Evolutionary conservation across 2,888 invertebrate species (phyloP), one percentile per base, ranked within the genome.

Genomic region (Euspilapteryx auroguttella): DNA sequence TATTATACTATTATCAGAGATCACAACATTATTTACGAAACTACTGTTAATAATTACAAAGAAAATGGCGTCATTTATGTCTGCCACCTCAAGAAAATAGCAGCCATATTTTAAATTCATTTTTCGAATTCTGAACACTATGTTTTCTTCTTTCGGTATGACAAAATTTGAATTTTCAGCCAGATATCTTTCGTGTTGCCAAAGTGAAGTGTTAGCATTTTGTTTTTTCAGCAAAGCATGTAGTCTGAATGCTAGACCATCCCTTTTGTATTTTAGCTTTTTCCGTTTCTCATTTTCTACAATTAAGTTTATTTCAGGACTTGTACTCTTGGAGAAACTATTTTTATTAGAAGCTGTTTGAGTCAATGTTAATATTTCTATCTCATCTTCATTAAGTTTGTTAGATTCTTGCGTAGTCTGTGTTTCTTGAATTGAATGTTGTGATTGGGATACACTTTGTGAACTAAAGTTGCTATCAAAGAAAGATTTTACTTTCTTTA

Each of bases 161-260:
- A 63, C 37, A 39, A 73, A 66, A 37, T 55, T 63, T 7, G 73
- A 62, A 41, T 57, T 61, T 36, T 48, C 55, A 1, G 75, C 78
- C 35, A 76, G 47, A 48, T 55, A 79, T 32, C 55, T 48, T 44
- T 81, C 80, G 39, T 81, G 79, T 45, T 76, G 63, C 79, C 80
- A 80, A 29, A 80, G 51, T 15, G 65, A 64, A 29, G 68, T 34
- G 34, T 52, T 59, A 0, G 68, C 58, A 30, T 53, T 66, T 44
- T 75, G 73, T 44, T 71, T 69, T 47, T 65, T 68, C 34, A 79
- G 37, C 8, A 76, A 44, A 21, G 40, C 47, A 38, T 65, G 56
- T 12, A 80, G 40, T 21, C 75, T 51, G 34, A 50, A 46, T 14
- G 77, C 73, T 17, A 78, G 34, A 2, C 78, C 77, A 37, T 64